Evolutionary conservation across 2,113 vertebrate genomes (phyloP).

Genomic region (Plecturocebus donacophilus): DNA sequence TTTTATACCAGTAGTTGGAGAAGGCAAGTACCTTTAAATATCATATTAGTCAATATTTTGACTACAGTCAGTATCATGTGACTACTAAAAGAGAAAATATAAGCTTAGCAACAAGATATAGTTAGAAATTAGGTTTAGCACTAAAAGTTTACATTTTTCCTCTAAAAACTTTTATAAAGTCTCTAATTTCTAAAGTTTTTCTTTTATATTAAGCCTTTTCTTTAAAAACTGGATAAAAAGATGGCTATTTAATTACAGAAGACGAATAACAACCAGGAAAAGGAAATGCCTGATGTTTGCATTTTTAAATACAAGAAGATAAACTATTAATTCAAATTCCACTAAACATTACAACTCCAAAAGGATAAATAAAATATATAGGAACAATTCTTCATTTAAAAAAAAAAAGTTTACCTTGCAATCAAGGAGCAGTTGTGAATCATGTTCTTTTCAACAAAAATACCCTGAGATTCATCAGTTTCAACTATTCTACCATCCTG

Average conservation of each 20-base stretch:
- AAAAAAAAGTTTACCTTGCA: constrained; percentile 88
- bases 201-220: not conserved
- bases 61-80: not conserved
- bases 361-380: not conserved
- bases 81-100: not conserved
- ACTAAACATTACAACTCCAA: not conserved
- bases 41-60: not conserved
- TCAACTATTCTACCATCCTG: constrained; percentile 96
- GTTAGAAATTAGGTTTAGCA: not conserved
- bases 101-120: not conserved
- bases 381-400: not conserved
- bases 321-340: not conserved
- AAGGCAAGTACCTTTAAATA: constrained; percentile 20
- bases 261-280: not conserved
- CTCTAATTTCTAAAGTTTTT: not conserved
- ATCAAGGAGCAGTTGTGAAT: constrained; percentile 98
- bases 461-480: constrained; percentile 94
- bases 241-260: not conserved
- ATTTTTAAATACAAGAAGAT: not conserved
- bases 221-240: not conserved
- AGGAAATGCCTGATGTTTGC: not conserved
- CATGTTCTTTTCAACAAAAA: constrained; percentile 96
- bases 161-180: not conserved
- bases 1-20: not conserved
- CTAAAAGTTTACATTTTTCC: not conserved